phyloP scores from a whole-genome alignment of 2,797 vertebrate species.

The Silurus lanzhouensis region DNA sequence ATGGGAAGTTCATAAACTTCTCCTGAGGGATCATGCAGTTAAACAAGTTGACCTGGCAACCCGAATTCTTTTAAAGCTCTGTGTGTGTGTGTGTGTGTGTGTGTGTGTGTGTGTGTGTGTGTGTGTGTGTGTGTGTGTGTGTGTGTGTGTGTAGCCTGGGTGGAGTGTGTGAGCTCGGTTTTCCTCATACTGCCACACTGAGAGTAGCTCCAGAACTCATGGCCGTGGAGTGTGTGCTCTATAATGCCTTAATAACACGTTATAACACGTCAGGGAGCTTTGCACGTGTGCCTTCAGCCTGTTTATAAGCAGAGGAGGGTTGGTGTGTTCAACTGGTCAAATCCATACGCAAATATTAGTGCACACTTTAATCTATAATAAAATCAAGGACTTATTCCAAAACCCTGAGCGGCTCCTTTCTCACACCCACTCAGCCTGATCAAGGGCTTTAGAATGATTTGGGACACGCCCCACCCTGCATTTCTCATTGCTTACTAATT shows the following conservation, averaged over 20 bases:
- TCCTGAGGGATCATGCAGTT: constrained; percentile 19
- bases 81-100: constrained; percentile 27
- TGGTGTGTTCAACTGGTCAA: background rate
- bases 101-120: constrained; percentile 23
- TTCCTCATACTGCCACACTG: constrained; percentile 8
- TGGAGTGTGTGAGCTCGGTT: constrained; percentile 6
- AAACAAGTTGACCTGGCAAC: constrained; percentile 41
- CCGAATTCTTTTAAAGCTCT: background rate
- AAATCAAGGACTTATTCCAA: background rate
- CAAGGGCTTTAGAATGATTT: background rate
- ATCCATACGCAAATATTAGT: background rate
- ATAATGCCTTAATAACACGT: background rate
- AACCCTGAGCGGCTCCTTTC: background rate
- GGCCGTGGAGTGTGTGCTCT: background rate
- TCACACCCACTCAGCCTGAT: background rate
- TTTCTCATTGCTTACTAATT: constrained; percentile 28
- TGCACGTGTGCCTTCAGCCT: too few relatives aligned
- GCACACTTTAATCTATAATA: background rate
- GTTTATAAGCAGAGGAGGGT: background rate
- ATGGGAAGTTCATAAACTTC: background rate
- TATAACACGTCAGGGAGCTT: background rate
- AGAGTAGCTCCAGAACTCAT: background rate
- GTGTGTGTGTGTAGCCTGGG: constrained; percentile 7
- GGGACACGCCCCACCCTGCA: background rate
- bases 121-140: constrained; percentile 27